Percentiles rank a stretch among this genome's conserved stretches.
phyloP scores from a whole-genome alignment of 2,888 invertebrate genomes.

The Ormyrus thymus region DNA sequence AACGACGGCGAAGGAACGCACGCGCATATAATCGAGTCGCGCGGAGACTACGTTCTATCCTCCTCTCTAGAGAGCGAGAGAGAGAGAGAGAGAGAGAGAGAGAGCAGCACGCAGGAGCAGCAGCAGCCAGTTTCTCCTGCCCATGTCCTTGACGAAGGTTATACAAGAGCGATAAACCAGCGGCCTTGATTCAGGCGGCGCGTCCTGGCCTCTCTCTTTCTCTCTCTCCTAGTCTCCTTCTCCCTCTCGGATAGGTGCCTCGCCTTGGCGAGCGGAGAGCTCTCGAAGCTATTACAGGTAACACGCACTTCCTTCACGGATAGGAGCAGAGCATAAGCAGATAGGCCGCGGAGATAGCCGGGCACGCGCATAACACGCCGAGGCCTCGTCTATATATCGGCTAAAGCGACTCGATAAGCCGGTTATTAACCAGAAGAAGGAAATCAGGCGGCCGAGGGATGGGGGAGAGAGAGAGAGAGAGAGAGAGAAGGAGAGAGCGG shows the following conservation, averaged over 20 bases:
- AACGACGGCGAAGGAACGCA: conserved; percentile 44
- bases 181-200: conserved; percentile 54
- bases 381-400: conserved; percentile 30
- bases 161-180: conserved; percentile 58
- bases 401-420: conserved; percentile 57
- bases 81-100: conserved; percentile 10
- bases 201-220: conserved; percentile 35
- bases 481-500: conserved; percentile 23
- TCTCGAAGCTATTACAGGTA: conserved; percentile 53
- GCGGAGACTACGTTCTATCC: conserved; percentile 1
- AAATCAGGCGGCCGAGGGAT: conserved; percentile 45
- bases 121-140: conserved; percentile 34
- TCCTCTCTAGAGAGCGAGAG: conserved; percentile 36
- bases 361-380: conserved; percentile 24
- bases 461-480: not conserved
- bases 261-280: not conserved
- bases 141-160: conserved; percentile 58
- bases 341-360: conserved; percentile 42
- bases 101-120: conserved; percentile 22
- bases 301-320: conserved; percentile 55
- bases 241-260: not conserved
- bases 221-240: conserved; percentile 37
- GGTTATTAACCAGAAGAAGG: conserved; percentile 59
- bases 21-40: conserved; percentile 54
- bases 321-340: conserved; percentile 39